Conservation (phyloP, 2,888 invertebrate species). For the Deroplatys truncata region DNA sequence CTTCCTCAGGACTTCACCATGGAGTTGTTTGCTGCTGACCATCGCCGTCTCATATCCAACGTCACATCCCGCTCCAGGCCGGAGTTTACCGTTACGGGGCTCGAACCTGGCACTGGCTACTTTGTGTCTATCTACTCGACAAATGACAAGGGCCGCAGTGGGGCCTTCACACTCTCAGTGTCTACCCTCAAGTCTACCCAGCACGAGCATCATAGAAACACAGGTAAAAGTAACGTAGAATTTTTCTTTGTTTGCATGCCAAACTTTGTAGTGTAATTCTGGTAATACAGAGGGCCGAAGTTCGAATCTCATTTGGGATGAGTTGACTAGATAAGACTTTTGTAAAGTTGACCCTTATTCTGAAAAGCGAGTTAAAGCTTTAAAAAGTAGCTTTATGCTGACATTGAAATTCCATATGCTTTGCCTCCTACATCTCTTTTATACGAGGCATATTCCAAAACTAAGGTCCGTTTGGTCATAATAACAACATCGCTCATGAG, state of each 20-base stretch:
- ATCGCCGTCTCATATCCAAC: conserved; percentile 41
- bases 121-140: conserved; percentile 49
- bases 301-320: no score
- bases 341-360: no score
- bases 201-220: conserved; percentile 46
- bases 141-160: conserved; percentile 55
- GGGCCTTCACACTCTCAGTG: conserved; percentile 44
- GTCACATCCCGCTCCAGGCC: conserved; percentile 43
- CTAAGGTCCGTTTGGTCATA: no score
- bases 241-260: not conserved
- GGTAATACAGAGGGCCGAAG: no score
- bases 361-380: no score
- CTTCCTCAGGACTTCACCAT: conserved; percentile 47
- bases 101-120: conserved; percentile 51
- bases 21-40: conserved; percentile 35
- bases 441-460: no score
- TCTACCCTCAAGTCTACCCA: conserved; percentile 48
- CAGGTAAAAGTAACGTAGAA: conserved; percentile 34
- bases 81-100: conserved; percentile 48
- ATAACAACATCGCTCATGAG: no score
- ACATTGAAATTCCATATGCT: no score
- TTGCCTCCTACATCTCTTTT: no score
- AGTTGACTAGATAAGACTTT: no score
- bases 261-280: no score
- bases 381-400: no score